These are phyloP conservation scores for Dipodomys merriami DNA, from an alignment of 2,113 vertebrate species.

Conservation along the genomic window DNA sequence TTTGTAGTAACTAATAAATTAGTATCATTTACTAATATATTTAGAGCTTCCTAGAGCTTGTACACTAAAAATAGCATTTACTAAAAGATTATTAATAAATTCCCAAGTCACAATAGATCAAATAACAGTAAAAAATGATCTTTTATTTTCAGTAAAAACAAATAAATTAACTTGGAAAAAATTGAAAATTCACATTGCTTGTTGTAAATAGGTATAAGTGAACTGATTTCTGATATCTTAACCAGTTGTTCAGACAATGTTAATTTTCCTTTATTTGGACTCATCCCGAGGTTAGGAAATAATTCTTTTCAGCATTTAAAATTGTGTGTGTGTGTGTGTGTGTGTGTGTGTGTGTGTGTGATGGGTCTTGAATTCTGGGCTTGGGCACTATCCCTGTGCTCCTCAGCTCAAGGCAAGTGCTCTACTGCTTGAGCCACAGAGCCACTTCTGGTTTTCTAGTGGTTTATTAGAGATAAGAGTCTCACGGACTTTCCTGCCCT, in stretches of 20 bases:
- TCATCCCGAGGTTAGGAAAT: background rate
- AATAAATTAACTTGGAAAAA: background rate
- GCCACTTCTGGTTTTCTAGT: too few species aligned
- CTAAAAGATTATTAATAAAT: background rate
- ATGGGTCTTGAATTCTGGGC: too few species aligned
- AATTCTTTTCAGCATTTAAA: background rate
- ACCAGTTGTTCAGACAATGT: background rate
- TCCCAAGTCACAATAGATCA: background rate
- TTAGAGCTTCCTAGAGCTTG: background rate
- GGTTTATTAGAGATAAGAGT: too few species aligned
- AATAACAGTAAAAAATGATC: background rate
- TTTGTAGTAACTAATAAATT: background rate
- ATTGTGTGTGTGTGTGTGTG: background rate
- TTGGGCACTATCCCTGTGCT: too few species aligned
- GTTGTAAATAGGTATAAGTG: background rate
- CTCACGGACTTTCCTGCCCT: too few species aligned
- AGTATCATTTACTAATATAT: background rate
- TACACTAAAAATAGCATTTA: background rate
- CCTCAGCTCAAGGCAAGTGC: too few species aligned
- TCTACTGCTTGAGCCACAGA: too few species aligned
- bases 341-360: too few species aligned
- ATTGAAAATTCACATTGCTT: background rate
- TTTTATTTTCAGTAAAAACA: background rate
- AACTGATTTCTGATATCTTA: slow-evolving; percentile 13
- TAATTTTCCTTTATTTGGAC: background rate